A percentile compares a stretch with the other conserved stretches of the same genome.
These are phyloP conservation scores for Reticulitermes lucifugus DNA, from an alignment of 2,888 invertebrate genomes.

Conservation along the genomic window DNA sequence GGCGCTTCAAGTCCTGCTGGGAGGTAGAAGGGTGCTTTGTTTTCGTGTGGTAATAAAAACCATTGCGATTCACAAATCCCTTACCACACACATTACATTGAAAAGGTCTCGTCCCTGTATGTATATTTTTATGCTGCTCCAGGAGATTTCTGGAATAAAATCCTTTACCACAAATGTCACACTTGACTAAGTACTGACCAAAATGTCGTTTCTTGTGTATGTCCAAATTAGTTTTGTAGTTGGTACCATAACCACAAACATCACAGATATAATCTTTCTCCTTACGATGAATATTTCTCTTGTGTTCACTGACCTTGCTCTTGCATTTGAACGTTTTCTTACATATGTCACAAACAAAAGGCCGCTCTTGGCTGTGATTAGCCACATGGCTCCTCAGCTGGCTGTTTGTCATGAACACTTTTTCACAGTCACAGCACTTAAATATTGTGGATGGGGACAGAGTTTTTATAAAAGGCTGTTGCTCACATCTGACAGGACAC, in stretches of 20 bases:
- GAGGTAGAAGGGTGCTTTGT: constrained; percentile 55
- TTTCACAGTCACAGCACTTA: neutral
- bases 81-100: constrained; percentile 58
- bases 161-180: constrained; percentile 44
- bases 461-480: neutral
- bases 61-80: constrained; percentile 58
- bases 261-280: constrained; percentile 55
- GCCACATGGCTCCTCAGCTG: neutral
- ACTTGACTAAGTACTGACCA: constrained; percentile 20
- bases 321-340: constrained; percentile 42
- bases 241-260: constrained; percentile 50
- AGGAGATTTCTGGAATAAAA: constrained; percentile 31
- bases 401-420: neutral
- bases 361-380: constrained; percentile 29
- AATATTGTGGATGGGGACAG: neutral
- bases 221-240: constrained; percentile 54
- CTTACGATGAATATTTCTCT: constrained; percentile 54
- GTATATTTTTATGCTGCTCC: constrained; percentile 38
- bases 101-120: constrained; percentile 53
- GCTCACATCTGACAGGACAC: neutral
- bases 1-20: neutral
- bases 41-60: constrained; percentile 57
- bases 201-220: constrained; percentile 50
- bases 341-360: constrained; percentile 47
- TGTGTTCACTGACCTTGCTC: constrained; percentile 50